Conservation (phyloP, 2,888 invertebrate species). For the Agriotes lineatus region DNA sequence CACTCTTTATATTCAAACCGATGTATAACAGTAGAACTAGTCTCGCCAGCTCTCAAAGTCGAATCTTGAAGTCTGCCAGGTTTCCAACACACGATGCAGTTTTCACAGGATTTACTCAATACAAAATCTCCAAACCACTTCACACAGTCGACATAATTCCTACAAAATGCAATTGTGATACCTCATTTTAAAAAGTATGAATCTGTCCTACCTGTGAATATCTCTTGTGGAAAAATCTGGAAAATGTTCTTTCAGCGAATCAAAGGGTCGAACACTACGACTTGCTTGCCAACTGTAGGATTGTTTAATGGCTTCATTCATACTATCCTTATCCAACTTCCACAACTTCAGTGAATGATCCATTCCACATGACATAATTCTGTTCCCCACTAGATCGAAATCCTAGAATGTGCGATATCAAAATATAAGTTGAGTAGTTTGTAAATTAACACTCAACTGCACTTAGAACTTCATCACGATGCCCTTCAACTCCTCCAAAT, state of each 20-base stretch:
- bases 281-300: constrained; percentile 87
- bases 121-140: constrained; percentile 96
- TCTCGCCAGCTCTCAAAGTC: constrained; percentile 80
- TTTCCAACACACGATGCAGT: constrained; percentile 97
- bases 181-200: too few species aligned
- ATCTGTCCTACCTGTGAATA: constrained; percentile 79
- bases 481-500: constrained; percentile 97
- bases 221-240: constrained; percentile 97
- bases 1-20: constrained; percentile 94
- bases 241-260: constrained; percentile 92
- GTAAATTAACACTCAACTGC: constrained; percentile 72
- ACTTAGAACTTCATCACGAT: constrained; percentile 90
- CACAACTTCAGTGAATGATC: constrained; percentile 97
- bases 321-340: constrained; percentile 88
- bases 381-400: constrained; percentile 83
- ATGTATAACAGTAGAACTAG: constrained; percentile 86
- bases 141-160: constrained; percentile 98
- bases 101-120: constrained; percentile 85
- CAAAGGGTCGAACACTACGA: constrained; percentile 85
- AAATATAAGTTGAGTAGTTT: too few species aligned
- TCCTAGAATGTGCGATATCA: constrained; percentile 74
- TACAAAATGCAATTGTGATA: constrained; percentile 29
- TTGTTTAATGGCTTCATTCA: constrained; percentile 85
- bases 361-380: constrained; percentile 98
- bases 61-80: constrained; percentile 88